phyloP scores from a whole-genome alignment of 2,113 vertebrate species.

The Nicator chloris region DNA sequence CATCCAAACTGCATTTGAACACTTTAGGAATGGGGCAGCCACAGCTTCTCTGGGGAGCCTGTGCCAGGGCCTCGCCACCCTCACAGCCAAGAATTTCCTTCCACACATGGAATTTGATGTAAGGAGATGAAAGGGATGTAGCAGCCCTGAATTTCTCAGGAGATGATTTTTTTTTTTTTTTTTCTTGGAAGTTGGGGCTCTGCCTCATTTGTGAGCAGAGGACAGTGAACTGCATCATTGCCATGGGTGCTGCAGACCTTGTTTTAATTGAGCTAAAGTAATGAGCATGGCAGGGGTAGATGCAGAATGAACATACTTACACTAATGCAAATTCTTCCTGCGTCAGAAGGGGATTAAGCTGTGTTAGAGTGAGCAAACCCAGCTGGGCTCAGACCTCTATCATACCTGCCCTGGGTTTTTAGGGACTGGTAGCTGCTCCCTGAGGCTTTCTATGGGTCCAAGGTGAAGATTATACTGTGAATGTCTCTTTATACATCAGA shows the following conservation, averaged over 20 bases:
- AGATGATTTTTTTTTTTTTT: background rate
- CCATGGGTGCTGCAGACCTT: background rate
- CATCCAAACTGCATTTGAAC: background rate
- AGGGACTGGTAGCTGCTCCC: background rate
- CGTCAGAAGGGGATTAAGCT: background rate
- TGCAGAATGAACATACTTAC: background rate
- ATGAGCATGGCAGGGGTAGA: background rate
- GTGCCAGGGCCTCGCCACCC: background rate
- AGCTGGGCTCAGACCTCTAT: background rate
- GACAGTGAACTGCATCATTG: background rate
- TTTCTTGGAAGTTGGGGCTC: background rate
- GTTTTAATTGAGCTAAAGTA: background rate
- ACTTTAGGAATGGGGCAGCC: background rate
- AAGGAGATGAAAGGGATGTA: background rate
- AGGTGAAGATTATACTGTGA: background rate
- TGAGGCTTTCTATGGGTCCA: background rate
- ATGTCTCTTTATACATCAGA: background rate
- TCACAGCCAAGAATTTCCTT: background rate
- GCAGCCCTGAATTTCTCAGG: background rate
- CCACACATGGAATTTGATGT: background rate
- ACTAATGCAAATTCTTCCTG: background rate
- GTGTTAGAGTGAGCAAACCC: background rate
- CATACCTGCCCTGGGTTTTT: background rate
- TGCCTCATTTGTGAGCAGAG: background rate
- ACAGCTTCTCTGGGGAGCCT: background rate